Percentiles rank a stretch among this genome's conserved stretches.
phyloP scores from a whole-genome alignment of 2,888 invertebrate species.

The Cremastinae sp. region DNA sequence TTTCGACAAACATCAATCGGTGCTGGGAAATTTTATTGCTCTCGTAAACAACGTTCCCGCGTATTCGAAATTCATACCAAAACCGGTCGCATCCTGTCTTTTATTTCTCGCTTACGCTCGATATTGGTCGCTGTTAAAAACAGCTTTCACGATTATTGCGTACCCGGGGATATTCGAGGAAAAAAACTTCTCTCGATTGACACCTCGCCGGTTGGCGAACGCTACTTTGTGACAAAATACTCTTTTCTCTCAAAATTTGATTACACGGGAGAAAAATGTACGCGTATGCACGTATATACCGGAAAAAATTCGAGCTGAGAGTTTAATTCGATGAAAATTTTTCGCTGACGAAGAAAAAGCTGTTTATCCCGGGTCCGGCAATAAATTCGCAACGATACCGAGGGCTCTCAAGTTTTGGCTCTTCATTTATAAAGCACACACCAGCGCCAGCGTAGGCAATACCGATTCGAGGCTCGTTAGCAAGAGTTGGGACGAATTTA shows the following conservation, averaged over 20 bases:
- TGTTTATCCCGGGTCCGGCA: conserved; percentile 58
- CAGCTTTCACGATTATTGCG: conserved; percentile 41
- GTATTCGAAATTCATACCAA: conserved; percentile 35
- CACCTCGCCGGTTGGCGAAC: conserved; percentile 10
- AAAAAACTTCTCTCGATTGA: conserved; percentile 21
- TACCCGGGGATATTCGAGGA: conserved; percentile 13
- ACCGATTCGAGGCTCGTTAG: conserved; percentile 71
- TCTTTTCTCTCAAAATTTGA: conserved; percentile 34
- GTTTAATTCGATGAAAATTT: too few species aligned
- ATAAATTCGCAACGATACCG: conserved; percentile 67
- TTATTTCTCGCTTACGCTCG: conserved; percentile 9
- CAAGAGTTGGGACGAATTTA: conserved; percentile 51
- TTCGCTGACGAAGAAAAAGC: too few species aligned
- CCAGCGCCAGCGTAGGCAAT: conserved; percentile 24
- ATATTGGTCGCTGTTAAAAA: conserved; percentile 31
- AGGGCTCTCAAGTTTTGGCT: conserved; percentile 63
- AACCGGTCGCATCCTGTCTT: conserved; percentile 26
- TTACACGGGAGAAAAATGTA: too few species aligned
- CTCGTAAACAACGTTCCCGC: conserved; percentile 30
- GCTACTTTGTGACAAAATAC: background rate
- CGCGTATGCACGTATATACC: too few species aligned
- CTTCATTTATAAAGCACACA: conserved; percentile 38
- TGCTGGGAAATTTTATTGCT: conserved; percentile 43
- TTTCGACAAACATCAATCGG: conserved; percentile 28
- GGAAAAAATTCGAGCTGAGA: too few species aligned